Evolutionary conservation across 2,888 invertebrate species (phyloP).

Genomic region (Drosophila melanocephala): DNA sequence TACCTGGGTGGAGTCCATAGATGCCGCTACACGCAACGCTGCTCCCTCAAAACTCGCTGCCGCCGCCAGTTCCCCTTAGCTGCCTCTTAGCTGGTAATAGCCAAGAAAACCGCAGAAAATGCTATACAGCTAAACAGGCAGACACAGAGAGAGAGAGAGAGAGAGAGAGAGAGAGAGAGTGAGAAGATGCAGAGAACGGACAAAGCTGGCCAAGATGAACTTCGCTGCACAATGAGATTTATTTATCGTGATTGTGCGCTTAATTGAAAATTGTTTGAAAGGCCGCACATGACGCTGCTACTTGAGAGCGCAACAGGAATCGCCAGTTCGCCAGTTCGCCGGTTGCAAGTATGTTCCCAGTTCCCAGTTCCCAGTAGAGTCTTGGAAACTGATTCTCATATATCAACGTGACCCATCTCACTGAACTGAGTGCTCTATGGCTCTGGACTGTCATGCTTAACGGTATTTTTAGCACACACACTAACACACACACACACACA

Average conservation of each 20-base stretch:
- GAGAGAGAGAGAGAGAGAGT: neutral
- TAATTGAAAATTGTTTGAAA: constrained; percentile 80
- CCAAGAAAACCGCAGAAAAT: constrained; percentile 52
- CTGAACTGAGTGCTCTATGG: constrained; percentile 41
- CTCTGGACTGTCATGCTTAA: constrained; percentile 47
- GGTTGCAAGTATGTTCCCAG: neutral
- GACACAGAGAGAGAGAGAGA: neutral
- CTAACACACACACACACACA: neutral
- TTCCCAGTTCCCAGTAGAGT: neutral
- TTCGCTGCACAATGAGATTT: constrained; percentile 77
- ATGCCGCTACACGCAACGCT: constrained; percentile 15
- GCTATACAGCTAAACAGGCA: constrained; percentile 30
- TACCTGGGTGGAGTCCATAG: constrained; percentile 55
- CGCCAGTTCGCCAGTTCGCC: constrained; percentile 4
- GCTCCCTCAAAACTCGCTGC: neutral
- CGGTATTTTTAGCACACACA: constrained; percentile 54
- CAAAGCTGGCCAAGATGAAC: constrained; percentile 49
- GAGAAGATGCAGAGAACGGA: neutral
- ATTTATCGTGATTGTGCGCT: constrained; percentile 80
- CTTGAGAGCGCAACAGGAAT: constrained; percentile 72
- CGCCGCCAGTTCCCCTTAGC: neutral
- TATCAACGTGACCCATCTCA: constrained; percentile 68
- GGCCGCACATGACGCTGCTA: constrained; percentile 52
- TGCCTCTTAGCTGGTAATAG: constrained; percentile 11
- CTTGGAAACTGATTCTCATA: constrained; percentile 35